phyloP scores from a whole-genome alignment of 2,113 vertebrate species.

The Rhinichthys klamathensis region DNA sequence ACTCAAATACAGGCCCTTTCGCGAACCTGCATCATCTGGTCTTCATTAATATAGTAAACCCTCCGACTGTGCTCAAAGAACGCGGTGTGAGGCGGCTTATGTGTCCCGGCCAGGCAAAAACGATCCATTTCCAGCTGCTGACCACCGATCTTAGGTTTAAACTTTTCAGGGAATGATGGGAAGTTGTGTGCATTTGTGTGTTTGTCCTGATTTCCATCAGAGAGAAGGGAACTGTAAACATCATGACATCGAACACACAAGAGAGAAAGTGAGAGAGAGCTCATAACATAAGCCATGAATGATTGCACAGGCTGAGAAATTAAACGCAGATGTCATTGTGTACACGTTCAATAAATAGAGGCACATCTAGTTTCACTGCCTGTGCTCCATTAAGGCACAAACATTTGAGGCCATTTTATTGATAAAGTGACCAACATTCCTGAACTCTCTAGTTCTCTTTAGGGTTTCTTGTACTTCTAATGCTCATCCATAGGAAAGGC shows the following conservation, averaged over 20 bases:
- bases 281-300: conserved; percentile 52
- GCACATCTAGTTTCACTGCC: conserved; percentile 28
- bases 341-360: conserved; percentile 19
- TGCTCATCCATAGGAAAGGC: not conserved
- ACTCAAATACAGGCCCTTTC: not conserved
- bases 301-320: conserved; percentile 54
- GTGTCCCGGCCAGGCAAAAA: conserved; percentile 24
- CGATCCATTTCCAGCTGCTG: conserved; percentile 38
- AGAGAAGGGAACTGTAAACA: conserved; percentile 42
- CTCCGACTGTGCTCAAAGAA: conserved; percentile 29
- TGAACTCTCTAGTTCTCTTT: not conserved
- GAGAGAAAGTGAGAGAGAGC: not conserved
- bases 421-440: conserved; percentile 4
- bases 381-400: conserved; percentile 5
- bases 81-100: conserved; percentile 20
- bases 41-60: conserved; percentile 47
- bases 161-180: conserved; percentile 47
- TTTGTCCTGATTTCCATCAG: conserved; percentile 37
- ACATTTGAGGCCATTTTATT: not conserved
- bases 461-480: not conserved
- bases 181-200: conserved; percentile 13
- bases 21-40: conserved; percentile 43
- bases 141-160: conserved; percentile 27
- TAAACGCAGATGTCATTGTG: conserved; percentile 58
- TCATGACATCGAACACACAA: conserved; percentile 46